Base-by-base conservation (phyloP, 2,797 vertebrate genomes). In the Centroberyx gerrardi region DNA sequence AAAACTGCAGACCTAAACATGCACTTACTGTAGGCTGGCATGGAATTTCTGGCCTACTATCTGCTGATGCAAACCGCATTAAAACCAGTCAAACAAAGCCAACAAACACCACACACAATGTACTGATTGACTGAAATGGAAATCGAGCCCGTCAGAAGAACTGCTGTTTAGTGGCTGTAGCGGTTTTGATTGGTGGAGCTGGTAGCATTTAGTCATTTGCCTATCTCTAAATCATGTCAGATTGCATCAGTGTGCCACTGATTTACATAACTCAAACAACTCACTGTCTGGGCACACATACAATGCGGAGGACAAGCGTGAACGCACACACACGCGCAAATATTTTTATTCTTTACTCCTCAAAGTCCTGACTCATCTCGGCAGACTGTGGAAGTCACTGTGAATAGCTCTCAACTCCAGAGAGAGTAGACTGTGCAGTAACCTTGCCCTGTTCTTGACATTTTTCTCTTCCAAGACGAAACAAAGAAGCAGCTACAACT, bases 361-460 rank as follows among this genome's bases (percentile, higher is more conserved):
- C 72, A 80, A 76, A 75, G 63, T 29, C 74, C 66, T 44, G 81
- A 86, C 56, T 84, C 80, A 77, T 66, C 62, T 79, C 66, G 28
- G 28, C 71, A 49, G 36, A 44, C 44, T 52, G 74, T 52, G 74
- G 58, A 73, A 51, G 60, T 79, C 65, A 49, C 66, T 71, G 69
- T 70, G 75, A 74, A 46, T 18, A 67, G 58, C 68, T 74, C 62
- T 33, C 44, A 52, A 60, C 75, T 75, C 61, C 33, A 48, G 74
- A 73, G 71, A 62, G 27, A 40, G 12, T 15, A 52, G 36, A 53
- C 27, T 15, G 52, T 12, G 8, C 66, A 31, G 18, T 48, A 53
- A 83, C 77, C 74, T 71, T 83, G 62, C 53, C 61, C 63, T 0
- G 17, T 55, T 81, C 61, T 64, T 81, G 52, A 78, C 68, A 44